Percentiles rank a stretch among this genome's conserved stretches.
Evolutionary conservation across 1,140 invertebrate genomes (phyloP).

Genomic region (Euwallacea similis): DNA sequence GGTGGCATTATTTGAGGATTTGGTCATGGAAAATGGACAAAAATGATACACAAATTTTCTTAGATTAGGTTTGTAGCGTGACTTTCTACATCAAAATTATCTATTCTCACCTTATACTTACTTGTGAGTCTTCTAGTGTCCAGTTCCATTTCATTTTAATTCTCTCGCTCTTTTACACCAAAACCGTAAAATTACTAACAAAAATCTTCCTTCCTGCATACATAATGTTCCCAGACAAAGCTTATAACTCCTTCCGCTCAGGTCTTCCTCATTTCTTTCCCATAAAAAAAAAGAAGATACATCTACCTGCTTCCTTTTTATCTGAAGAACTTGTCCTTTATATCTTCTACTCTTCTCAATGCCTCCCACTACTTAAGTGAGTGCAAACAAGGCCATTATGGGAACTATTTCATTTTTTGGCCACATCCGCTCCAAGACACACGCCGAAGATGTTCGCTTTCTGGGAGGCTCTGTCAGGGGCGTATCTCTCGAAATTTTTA

Average conservation of each 20-base stretch:
- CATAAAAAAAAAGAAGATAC: conserved; percentile 26
- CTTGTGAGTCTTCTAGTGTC: too few species aligned
- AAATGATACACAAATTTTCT: too few species aligned
- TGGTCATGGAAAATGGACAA: too few species aligned
- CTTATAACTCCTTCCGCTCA: neutral
- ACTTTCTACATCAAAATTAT: too few species aligned
- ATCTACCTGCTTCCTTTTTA: conserved; percentile 22
- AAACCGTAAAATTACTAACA: too few species aligned
- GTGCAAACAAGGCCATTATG: conserved; percentile 39
- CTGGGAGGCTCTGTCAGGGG: too few species aligned
- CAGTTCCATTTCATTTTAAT: too few species aligned
- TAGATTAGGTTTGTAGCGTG: too few species aligned
- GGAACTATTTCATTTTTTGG: conserved; percentile 39
- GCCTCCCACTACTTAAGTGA: conserved; percentile 35
- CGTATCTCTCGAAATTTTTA: too few species aligned
- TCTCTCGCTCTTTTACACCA: too few species aligned
- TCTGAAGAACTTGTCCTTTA: conserved; percentile 28
- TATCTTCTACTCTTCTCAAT: conserved; percentile 28
- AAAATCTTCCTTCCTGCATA: neutral
- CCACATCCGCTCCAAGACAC: conserved; percentile 37
- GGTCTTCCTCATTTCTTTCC: conserved; percentile 13
- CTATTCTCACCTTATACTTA: too few species aligned
- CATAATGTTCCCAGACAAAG: neutral
- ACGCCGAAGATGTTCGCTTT: conserved; percentile 25
- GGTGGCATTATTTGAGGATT: neutral